Evolutionary conservation across 2,113 vertebrate species (phyloP).

Genomic region (Amblyopsis rosae): DNA sequence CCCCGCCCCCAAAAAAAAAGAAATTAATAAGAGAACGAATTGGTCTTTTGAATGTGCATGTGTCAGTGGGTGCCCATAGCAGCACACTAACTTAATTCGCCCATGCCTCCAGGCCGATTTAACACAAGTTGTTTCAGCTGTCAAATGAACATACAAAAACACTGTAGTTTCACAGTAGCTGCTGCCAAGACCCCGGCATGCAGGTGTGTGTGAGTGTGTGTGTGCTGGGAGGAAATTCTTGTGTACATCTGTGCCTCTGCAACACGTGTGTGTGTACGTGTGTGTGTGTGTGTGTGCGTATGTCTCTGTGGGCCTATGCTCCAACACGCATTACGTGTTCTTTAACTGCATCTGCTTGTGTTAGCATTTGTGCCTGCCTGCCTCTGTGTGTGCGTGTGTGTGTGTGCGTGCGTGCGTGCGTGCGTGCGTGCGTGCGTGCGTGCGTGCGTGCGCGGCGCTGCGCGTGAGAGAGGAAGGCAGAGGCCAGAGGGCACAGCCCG

Average conservation of each 20-base stretch:
- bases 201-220: conserved; percentile 47
- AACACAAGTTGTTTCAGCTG: conserved; percentile 57
- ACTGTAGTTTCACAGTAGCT: conserved; percentile 46
- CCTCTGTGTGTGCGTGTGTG: not conserved
- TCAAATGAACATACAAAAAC: conserved; percentile 50
- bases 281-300: not conserved
- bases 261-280: not conserved
- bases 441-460: not conserved
- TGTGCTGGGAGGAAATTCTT: conserved; percentile 3
- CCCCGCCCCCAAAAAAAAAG: not conserved
- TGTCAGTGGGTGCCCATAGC: conserved; percentile 8
- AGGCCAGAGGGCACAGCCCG: conserved; percentile 46
- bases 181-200: conserved; percentile 41
- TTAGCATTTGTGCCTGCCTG: not conserved
- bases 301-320: not conserved
- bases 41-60: conserved; percentile 19
- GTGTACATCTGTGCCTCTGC: not conserved
- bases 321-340: not conserved
- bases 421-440: not conserved
- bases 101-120: conserved; percentile 32
- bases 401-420: not conserved
- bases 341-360: not conserved
- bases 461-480: conserved; percentile 9
- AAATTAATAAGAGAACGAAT: conserved; percentile 2
- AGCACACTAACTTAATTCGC: conserved; percentile 44